Evolutionary conservation across 2,113 vertebrate species (phyloP), one percentile per base, ranked within the genome.

Genomic region (Brienomyrus longianalis): DNA sequence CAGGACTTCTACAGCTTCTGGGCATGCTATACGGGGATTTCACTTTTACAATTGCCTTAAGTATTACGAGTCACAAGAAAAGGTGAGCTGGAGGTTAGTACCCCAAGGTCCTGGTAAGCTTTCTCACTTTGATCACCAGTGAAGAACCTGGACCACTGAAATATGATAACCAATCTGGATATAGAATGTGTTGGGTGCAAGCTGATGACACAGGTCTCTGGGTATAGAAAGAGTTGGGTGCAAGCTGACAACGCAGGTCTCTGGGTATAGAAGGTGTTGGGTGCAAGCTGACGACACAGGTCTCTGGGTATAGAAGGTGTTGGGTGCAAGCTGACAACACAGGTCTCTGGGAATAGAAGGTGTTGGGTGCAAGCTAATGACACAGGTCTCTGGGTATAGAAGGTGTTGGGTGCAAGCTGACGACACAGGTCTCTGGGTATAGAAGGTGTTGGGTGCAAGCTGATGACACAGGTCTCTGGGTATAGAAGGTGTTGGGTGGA

Each of bases 201-300:
- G 95, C 96, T 97, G 96, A 96, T 95, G 97, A 96, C 98, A 98
- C 97, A 97, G 94, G 95, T 96, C 95, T 94, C 87, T 39, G 39
- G 39, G 54, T 39, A 54, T 27, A 35, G 52, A 17, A 95, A 94
- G 94, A 93, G 95, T 94, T 92, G 96, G 90, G 90, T 92, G 96
- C 92, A 86, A 93, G 95, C 96, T 97, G 96, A 96, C 95, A 97
- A 96, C 98, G 98, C 97, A 97, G 94, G 95, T 96, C 95, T 94
- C 87, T 39, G 39, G 39, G 54, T 39, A 54, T 27, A 35, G 52
- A 17, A 95, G 94, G 94, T 94, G 95, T 94, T 92, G 96, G 90
- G 90, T 92, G 96, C 92, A 86, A 93, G 95, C 96, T 97, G 96
- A 96, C 95, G 97, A 96, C 98, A 98, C 97, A 97, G 94, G 95